Evolutionary conservation across 2,113 vertebrate species (phyloP).

Genomic region (Phocoena phocoena): DNA sequence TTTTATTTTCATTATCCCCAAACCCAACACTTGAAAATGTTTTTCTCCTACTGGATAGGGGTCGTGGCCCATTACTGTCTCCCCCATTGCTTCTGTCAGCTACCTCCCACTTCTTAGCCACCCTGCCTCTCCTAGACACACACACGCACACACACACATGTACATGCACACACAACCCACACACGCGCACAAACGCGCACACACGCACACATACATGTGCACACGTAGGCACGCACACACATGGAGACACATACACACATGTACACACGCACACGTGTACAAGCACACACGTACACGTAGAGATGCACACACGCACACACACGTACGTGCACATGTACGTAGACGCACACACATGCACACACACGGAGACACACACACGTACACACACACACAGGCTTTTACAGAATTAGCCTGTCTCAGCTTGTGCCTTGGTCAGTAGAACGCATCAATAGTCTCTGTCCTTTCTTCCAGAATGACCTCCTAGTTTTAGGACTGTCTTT

Average conservation of each 20-base stretch:
- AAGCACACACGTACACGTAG: not conserved
- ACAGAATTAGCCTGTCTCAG: not conserved
- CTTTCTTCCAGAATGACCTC: not conserved
- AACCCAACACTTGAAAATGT: not conserved
- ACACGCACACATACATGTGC: fast-evolving
- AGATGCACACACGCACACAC: not conserved
- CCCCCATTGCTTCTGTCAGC: not conserved
- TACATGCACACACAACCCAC: no score
- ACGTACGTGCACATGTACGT: not conserved
- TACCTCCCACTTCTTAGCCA: not conserved
- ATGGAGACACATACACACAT: fast-evolving
- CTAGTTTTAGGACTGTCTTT: not conserved
- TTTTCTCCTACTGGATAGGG: not conserved
- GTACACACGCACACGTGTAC: not conserved
- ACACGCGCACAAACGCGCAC: not conserved
- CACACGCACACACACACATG: not conserved
- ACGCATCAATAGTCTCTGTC: not conserved
- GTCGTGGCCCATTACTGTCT: not conserved
- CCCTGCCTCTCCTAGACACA: not conserved
- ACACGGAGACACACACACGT: no score
- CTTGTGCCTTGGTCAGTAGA: not conserved
- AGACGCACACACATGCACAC: no score
- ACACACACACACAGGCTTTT: not conserved
- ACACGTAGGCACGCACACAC: no score
- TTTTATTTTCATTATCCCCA: not conserved